A percentile compares a stretch with the other conserved stretches of the same genome.
Conservation (phyloP, 1,140 invertebrate genomes). For the Papilio helenus region DNA sequence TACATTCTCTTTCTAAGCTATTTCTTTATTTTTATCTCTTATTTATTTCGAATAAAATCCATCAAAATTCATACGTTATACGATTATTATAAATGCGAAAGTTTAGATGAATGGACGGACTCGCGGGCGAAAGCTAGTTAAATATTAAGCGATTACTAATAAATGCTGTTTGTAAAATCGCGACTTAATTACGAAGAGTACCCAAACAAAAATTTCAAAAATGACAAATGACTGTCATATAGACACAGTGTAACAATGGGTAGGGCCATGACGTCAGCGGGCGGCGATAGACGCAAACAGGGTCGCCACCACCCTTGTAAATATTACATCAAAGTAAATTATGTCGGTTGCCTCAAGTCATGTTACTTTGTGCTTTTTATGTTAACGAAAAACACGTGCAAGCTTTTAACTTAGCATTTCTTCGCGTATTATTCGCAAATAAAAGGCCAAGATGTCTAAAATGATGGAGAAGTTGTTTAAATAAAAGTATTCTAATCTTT, state of each 20-base stretch:
- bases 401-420: background rate
- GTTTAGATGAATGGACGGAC: too few species aligned
- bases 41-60: too few species aligned
- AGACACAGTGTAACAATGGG: background rate
- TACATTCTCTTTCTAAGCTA: too few species aligned
- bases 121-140: too few species aligned
- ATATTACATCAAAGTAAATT: background rate
- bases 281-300: background rate
- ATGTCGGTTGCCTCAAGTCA: background rate
- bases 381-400: background rate
- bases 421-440: background rate
- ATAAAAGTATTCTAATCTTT: too few species aligned
- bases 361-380: background rate
- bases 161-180: background rate
- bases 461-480: too few species aligned
- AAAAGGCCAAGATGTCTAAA: too few species aligned
- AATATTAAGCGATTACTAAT: background rate
- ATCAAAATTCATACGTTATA: too few species aligned
- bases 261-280: constrained; percentile 13
- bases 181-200: background rate
- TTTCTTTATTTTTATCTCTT: too few species aligned
- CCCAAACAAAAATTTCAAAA: background rate
- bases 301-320: constrained; percentile 5
- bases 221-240: background rate
- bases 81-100: too few species aligned